Evolutionary conservation across 2,113 vertebrate genomes (phyloP).

Genomic region (Dunckerocampus dactyliophorus): DNA sequence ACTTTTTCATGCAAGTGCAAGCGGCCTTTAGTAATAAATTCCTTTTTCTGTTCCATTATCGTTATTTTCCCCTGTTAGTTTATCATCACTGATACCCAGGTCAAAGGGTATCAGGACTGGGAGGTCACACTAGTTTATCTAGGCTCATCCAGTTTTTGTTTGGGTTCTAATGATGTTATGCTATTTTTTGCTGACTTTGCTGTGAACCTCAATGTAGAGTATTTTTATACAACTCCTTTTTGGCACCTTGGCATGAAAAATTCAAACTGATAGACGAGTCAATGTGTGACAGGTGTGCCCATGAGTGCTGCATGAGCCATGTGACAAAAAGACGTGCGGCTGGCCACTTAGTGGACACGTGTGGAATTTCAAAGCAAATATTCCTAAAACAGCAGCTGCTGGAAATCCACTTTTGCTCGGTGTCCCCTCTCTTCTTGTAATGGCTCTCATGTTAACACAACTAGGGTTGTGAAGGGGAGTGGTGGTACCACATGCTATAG

Average conservation of each 20-base stretch:
- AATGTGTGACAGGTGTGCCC: slow-evolving; percentile 20
- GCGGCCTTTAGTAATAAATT: background rate
- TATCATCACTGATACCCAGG: background rate
- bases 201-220: slow-evolving; percentile 30
- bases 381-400: slow-evolving; percentile 42
- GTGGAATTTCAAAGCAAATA: slow-evolving; percentile 31
- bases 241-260: slow-evolving; percentile 39
- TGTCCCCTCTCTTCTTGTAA: slow-evolving; percentile 35
- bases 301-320: slow-evolving; percentile 10
- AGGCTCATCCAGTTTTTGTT: background rate
- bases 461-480: slow-evolving; percentile 28
- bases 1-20: no score
- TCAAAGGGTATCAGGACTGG: background rate
- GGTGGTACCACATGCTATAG: background rate
- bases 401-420: slow-evolving; percentile 19
- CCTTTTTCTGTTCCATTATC: background rate
- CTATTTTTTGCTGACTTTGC: slow-evolving; percentile 66
- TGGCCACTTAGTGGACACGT: slow-evolving; percentile 20
- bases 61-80: background rate
- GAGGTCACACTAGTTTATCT: background rate
- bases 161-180: slow-evolving; percentile 31
- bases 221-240: slow-evolving; percentile 63
- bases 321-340: slow-evolving; percentile 25
- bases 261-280: slow-evolving; percentile 34
- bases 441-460: slow-evolving; percentile 33